Conservation (phyloP, 1,140 invertebrate species). For the Gryllus bimaculatus region DNA sequence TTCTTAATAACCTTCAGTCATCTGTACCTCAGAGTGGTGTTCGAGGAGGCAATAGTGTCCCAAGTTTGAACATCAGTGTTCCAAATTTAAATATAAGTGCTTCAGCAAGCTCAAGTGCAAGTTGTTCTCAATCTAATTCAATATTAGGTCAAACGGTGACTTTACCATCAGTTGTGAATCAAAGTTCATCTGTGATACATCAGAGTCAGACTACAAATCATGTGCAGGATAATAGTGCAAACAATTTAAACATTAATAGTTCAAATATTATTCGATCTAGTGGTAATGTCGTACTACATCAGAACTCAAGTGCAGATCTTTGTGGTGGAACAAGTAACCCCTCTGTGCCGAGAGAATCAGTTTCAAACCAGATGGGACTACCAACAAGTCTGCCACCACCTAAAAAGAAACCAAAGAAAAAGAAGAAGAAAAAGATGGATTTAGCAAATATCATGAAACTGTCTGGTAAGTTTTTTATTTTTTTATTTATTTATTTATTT, state of each 20-base stretch:
- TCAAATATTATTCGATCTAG: neutral
- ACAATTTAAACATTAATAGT: neutral
- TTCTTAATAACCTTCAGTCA: neutral
- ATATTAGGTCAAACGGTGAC: neutral
- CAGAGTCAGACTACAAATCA: neutral
- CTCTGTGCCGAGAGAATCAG: too few species aligned
- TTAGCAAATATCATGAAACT: constrained; percentile 47
- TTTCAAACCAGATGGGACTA: neutral
- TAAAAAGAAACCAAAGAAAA: constrained; percentile 40
- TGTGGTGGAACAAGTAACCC: neutral
- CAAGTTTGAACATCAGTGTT: neutral
- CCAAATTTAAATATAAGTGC: neutral
- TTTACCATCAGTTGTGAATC: neutral
- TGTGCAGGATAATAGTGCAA: neutral
- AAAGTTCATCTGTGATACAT: neutral
- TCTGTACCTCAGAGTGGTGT: neutral
- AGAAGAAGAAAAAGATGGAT: constrained; percentile 44
- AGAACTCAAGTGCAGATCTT: neutral
- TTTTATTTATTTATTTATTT: neutral
- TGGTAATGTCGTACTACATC: neutral
- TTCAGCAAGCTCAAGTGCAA: neutral
- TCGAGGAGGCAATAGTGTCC: neutral
- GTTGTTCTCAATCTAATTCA: neutral
- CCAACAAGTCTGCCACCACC: constrained; percentile 31
- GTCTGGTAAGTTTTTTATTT: constrained; percentile 31